Conservation (phyloP, 2,113 vertebrate genomes). For the Pyxicephalus adspersus region DNA sequence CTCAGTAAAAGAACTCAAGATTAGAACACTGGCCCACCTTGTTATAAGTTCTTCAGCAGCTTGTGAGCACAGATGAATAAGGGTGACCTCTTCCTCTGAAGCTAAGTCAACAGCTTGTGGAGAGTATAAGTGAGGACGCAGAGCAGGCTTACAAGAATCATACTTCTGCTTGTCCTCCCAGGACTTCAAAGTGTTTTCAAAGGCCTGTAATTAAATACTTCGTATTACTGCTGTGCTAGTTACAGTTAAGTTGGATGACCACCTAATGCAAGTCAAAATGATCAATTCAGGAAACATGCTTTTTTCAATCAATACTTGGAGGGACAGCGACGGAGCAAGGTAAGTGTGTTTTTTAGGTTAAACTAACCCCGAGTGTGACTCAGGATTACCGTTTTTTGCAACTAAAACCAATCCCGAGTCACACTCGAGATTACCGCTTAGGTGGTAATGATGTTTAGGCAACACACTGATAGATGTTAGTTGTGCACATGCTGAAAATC, state of each 20-base stretch:
- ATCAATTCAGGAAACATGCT: too few species aligned
- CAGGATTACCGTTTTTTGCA: too few species aligned
- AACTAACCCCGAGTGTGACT: too few species aligned
- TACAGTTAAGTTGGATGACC: too few species aligned
- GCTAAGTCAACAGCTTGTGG: constrained; percentile 90
- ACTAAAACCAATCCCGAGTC: not conserved
- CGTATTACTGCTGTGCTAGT: too few species aligned
- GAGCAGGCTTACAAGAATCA: constrained; percentile 83
- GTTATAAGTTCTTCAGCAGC: constrained; percentile 95
- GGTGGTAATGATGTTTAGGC: too few species aligned
- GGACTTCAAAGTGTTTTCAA: constrained; percentile 95
- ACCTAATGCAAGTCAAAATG: too few species aligned
- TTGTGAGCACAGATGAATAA: constrained; percentile 88
- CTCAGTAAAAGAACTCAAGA: not conserved
- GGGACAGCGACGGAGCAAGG: too few species aligned
- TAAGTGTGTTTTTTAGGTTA: too few species aligned
- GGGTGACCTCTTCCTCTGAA: constrained; percentile 84
- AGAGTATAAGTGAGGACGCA: constrained; percentile 88
- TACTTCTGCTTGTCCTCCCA: constrained; percentile 98
- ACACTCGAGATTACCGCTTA: not conserved
- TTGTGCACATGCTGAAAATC: not conserved
- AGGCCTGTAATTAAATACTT: constrained; percentile 75
- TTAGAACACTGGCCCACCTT: constrained; percentile 69
- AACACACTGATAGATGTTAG: not conserved
- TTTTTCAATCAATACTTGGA: too few species aligned